Percentiles rank a stretch among this genome's conserved stretches.
phyloP scores from a whole-genome alignment of 2,797 vertebrate genomes.

The Pangasius macronema region DNA sequence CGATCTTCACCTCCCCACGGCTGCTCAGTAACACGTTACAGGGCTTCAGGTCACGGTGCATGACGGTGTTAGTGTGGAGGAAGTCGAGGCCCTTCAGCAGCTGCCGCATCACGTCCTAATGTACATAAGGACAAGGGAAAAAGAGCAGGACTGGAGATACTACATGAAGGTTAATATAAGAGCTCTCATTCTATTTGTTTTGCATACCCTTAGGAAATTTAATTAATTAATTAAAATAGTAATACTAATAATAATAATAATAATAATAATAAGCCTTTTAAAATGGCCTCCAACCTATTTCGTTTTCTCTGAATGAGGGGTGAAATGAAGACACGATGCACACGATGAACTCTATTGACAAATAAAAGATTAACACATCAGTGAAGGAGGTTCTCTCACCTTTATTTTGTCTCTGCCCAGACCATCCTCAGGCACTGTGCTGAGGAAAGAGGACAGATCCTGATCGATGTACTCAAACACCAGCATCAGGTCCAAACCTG shows the following conservation, averaged over 20 bases:
- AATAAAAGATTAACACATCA: background rate
- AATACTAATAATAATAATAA: background rate
- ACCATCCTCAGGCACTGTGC: conserved; percentile 65
- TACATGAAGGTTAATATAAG: background rate
- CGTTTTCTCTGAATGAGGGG: background rate
- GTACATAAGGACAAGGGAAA: conserved; percentile 28
- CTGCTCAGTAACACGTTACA: conserved; percentile 78
- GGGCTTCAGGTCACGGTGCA: conserved; percentile 81
- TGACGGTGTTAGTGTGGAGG: conserved; percentile 74
- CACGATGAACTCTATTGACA: background rate
- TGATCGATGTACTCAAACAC: conserved; percentile 80
- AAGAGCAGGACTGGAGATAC: background rate
- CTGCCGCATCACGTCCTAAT: conserved; percentile 75
- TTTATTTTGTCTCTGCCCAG: conserved; percentile 67
- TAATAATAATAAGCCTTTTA: background rate
- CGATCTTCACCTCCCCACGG: conserved; percentile 76
- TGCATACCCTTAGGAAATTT: background rate
- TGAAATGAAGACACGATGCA: background rate
- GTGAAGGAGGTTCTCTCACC: conserved; percentile 56
- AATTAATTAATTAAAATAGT: too few species aligned
- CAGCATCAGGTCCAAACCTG: conserved; percentile 71
- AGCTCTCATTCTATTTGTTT: background rate
- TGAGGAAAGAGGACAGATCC: conserved; percentile 74
- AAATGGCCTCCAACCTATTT: background rate
- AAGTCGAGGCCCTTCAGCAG: conserved; percentile 78